Conservation (phyloP, 2,888 invertebrate species). For the Pterostichus niger region DNA sequence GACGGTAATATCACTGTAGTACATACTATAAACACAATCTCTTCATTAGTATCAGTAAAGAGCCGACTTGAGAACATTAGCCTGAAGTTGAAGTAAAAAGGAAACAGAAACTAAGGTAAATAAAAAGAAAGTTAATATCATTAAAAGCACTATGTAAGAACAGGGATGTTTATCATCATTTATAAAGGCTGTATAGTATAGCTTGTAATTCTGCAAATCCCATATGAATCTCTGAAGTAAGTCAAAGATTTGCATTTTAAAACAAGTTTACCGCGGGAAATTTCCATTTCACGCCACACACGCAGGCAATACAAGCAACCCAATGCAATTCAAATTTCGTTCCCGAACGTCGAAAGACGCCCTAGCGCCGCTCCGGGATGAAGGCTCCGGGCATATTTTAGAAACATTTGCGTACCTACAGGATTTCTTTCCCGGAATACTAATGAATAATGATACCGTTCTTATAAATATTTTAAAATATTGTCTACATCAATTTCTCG, state of each 20-base stretch:
- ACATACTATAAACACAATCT: too few relatives aligned
- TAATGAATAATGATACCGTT: conserved; percentile 33
- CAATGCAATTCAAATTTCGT: conserved; percentile 67
- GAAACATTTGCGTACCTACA: conserved; percentile 37
- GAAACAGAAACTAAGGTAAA: conserved; percentile 1
- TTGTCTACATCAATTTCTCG: too few relatives aligned
- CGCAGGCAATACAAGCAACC: conserved; percentile 37
- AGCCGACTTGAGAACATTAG: too few relatives aligned
- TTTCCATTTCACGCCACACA: conserved; percentile 64
- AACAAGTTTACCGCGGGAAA: conserved; percentile 54
- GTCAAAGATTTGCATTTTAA: conserved; percentile 67
- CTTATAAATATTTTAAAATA: conserved; percentile 39
- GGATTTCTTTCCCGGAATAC: conserved; percentile 40
- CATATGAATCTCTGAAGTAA: conserved; percentile 64
- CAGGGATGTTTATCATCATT: conserved; percentile 35
- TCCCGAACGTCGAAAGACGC: background rate
- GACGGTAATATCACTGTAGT: too few relatives aligned
- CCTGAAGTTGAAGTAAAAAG: too few relatives aligned
- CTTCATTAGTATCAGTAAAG: background rate
- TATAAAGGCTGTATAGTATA: conserved; percentile 42
- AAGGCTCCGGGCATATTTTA: conserved; percentile 30
- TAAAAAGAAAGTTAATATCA: conserved; percentile 40
- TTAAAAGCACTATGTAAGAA: conserved; percentile 43
- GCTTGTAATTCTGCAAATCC: conserved; percentile 64
- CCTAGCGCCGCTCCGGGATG: background rate